Evolutionary conservation across 2,888 invertebrate species (phyloP).

Genomic region (Idaea straminata): DNA sequence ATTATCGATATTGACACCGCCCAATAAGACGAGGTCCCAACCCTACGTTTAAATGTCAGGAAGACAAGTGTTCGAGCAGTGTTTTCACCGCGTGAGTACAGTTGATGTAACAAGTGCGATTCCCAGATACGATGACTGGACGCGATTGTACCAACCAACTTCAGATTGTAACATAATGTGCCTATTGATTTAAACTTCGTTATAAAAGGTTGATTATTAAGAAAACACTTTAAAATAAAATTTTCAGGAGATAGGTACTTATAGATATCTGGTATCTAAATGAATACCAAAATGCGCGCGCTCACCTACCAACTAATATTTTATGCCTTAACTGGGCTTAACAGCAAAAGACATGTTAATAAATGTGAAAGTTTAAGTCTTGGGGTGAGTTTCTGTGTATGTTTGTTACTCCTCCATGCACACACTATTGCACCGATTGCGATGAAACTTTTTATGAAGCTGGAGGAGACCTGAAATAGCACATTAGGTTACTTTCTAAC

Average conservation of each 20-base stretch:
- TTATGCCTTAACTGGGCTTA: too few species aligned
- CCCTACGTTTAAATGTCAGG: slow-evolving; percentile 20
- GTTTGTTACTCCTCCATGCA: too few species aligned
- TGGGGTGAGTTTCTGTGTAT: too few species aligned
- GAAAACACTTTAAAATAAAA: not conserved
- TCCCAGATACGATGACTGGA: slow-evolving; percentile 65
- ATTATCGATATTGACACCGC: not conserved
- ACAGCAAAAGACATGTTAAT: not conserved
- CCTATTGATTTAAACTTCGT: not conserved
- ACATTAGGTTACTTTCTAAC: too few species aligned
- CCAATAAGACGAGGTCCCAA: not conserved
- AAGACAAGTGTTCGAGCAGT: slow-evolving; percentile 51
- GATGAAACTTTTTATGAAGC: too few species aligned
- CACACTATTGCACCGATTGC: too few species aligned
- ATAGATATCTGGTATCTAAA: not conserved
- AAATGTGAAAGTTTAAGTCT: not conserved
- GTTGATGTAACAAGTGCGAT: slow-evolving; percentile 53
- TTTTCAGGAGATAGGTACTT: slow-evolving; percentile 24
- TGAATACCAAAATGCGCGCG: too few species aligned
- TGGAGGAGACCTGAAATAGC: too few species aligned
- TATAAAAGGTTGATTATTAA: not conserved
- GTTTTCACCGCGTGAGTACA: slow-evolving; percentile 53
- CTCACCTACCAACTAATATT: too few species aligned
- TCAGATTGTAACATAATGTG: not conserved
- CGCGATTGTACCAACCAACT: slow-evolving; percentile 24